Conservation (phyloP, 2,113 vertebrate genomes). For the Anguilla rostrata region DNA sequence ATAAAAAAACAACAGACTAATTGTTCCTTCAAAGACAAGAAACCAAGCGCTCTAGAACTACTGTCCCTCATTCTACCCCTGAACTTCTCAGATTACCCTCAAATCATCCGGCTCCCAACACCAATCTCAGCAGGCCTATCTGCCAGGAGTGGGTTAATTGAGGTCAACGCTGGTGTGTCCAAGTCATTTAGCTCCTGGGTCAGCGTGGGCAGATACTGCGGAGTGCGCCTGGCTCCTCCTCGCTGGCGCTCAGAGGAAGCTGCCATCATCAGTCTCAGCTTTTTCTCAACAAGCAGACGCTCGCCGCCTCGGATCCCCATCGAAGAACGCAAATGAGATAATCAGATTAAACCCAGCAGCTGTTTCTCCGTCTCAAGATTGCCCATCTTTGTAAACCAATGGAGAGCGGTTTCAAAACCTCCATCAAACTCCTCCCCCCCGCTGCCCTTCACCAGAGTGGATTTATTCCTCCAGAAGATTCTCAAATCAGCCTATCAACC, state of each 20-base stretch:
- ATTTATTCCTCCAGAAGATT: background rate
- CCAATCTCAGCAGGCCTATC: background rate
- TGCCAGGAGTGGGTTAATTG: background rate
- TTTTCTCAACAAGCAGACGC: background rate
- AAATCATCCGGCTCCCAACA: background rate
- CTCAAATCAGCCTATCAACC: conserved; percentile 7
- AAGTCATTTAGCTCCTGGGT: background rate
- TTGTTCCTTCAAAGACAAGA: background rate
- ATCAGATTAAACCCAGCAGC: conserved; percentile 20
- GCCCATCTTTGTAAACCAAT: conserved; percentile 9
- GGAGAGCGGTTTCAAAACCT: too few species aligned
- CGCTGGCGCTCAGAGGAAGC: background rate
- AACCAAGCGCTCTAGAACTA: background rate
- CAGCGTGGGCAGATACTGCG: background rate
- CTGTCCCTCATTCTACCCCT: background rate
- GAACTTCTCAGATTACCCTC: background rate
- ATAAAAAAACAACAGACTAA: background rate
- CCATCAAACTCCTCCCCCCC: background rate
- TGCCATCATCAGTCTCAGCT: background rate
- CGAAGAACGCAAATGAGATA: conserved; percentile 24
- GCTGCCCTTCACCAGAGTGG: background rate
- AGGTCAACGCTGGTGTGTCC: background rate
- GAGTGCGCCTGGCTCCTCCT: background rate
- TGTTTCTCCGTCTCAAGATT: conserved; percentile 14
- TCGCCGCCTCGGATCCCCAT: conserved; percentile 13